Conservation (phyloP, 2,888 invertebrate genomes). For the Thereva unica region DNA sequence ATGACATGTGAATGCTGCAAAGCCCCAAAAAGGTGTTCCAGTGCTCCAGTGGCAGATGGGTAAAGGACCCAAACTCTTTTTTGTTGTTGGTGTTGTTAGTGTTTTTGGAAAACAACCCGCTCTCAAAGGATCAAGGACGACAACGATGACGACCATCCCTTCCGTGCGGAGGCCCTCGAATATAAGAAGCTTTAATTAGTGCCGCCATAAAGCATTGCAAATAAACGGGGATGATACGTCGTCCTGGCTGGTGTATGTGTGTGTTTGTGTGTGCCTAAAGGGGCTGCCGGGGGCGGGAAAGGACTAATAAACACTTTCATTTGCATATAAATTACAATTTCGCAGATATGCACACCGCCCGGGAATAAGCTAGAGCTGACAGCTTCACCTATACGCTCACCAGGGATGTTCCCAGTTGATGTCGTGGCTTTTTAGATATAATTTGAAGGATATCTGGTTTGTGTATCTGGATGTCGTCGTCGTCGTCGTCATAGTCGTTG, state of each 20-base stretch:
- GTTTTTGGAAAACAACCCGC: no score
- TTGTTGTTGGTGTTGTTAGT: no score
- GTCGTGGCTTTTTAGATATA: neutral
- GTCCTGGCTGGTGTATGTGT: slow-evolving; percentile 4
- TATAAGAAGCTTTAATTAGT: slow-evolving; percentile 33
- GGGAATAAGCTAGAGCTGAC: slow-evolving; percentile 23
- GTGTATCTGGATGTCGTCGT: neutral
- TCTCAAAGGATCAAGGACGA: no score
- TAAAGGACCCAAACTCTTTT: no score
- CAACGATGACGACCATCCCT: neutral
- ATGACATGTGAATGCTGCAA: no score
- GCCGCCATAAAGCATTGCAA: slow-evolving; percentile 18
- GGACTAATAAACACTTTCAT: slow-evolving; percentile 35
- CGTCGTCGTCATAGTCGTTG: neutral
- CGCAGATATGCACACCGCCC: slow-evolving; percentile 11
- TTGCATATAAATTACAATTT: slow-evolving; percentile 39
- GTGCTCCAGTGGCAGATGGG: no score
- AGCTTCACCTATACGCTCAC: slow-evolving; percentile 11
- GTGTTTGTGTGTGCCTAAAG: slow-evolving; percentile 14
- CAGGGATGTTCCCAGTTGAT: slow-evolving; percentile 2
- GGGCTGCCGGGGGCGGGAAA: neutral
- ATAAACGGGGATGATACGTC: slow-evolving; percentile 16
- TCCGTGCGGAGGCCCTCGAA: slow-evolving; percentile 3
- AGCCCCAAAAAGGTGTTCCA: no score
- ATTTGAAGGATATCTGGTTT: no score